Evolutionary conservation across 2,113 vertebrate genomes (phyloP).

Genomic region (Telmatochromis sp.): DNA sequence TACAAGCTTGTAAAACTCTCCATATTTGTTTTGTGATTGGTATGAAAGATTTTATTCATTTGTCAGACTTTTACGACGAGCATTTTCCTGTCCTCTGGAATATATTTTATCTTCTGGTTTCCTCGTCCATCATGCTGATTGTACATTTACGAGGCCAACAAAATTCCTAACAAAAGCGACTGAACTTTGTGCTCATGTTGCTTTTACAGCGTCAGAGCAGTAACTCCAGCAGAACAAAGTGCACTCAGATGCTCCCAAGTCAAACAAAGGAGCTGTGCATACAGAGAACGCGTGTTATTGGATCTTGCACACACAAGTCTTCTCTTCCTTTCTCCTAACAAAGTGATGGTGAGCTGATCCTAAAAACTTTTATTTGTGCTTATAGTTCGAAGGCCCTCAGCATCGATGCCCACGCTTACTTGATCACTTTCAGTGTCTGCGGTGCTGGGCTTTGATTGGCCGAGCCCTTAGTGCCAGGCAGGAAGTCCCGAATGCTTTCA

Average conservation of each 20-base stretch:
- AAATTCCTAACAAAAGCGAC: background rate
- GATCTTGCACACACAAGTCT: background rate
- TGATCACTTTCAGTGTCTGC: conserved; percentile 74
- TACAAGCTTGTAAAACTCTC: background rate
- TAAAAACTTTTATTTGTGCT: background rate
- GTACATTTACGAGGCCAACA: background rate
- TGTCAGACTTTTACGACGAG: background rate
- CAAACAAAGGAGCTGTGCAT: conserved; percentile 25
- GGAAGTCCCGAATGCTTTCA: conserved; percentile 67
- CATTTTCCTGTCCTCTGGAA: background rate
- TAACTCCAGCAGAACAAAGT: conserved; percentile 24
- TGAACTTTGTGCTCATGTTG: background rate
- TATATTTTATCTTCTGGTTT: background rate
- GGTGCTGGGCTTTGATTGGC: conserved; percentile 57
- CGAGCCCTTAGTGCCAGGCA: conserved; percentile 59
- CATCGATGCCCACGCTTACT: conserved; percentile 58
- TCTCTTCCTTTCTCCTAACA: background rate
- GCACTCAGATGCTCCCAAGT: background rate
- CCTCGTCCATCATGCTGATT: background rate
- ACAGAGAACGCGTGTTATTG: background rate
- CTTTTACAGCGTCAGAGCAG: background rate
- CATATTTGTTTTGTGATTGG: background rate
- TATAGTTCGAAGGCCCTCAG: background rate
- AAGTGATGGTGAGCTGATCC: background rate
- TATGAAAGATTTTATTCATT: background rate